These are phyloP conservation scores for Amia ocellicauda DNA, from an alignment of 2,113 vertebrate species.

Conservation along the genomic window DNA sequence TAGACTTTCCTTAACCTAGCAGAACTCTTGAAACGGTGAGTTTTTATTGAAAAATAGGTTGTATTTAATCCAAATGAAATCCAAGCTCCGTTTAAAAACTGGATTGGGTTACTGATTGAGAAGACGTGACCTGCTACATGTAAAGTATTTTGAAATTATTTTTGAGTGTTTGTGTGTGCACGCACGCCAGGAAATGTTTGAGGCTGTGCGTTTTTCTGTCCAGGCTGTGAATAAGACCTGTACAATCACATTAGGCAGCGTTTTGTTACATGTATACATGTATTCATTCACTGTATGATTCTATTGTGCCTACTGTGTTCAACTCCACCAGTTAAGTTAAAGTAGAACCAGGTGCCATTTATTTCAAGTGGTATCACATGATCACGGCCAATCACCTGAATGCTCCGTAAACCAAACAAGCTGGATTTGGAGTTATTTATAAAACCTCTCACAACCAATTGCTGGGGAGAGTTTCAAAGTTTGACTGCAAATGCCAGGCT, in stretches of 20 bases:
- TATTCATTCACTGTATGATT: not conserved
- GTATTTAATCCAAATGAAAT: not conserved
- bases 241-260: not conserved
- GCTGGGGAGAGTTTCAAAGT: not conserved
- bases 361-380: not conserved
- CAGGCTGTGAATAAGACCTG: not conserved
- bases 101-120: not conserved
- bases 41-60: no score
- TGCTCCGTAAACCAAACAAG: not conserved
- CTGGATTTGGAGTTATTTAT: not conserved
- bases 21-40: no score
- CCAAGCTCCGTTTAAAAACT: not conserved
- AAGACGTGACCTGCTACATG: not conserved
- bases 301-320: not conserved
- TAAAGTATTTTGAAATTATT: constrained; percentile 1
- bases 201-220: not conserved
- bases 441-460: not conserved
- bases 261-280: not conserved
- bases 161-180: not conserved
- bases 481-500: not conserved
- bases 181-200: not conserved
- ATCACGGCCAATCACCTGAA: not conserved
- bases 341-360: not conserved
- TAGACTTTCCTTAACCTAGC: no score
- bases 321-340: no score